Percentiles rank a stretch among this genome's conserved stretches.
Conservation (phyloP, 2,797 vertebrate genomes). For the Phalanger gymnotis region DNA sequence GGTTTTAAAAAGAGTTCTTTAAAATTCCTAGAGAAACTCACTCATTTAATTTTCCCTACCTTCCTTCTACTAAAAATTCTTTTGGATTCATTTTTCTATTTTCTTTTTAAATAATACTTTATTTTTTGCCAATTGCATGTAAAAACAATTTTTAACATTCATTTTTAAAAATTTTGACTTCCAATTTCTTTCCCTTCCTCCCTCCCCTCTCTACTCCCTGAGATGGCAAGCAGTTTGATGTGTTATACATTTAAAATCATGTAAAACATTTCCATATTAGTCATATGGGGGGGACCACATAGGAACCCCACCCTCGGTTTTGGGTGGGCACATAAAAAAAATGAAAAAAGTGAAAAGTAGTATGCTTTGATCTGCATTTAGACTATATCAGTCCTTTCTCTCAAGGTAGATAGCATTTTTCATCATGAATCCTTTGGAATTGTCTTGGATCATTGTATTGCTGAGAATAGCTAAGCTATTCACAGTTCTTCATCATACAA, state of each 20-base stretch:
- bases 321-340: background rate
- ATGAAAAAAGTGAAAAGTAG: background rate
- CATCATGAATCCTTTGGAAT: background rate
- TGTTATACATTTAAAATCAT: background rate
- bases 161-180: background rate
- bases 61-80: slow-evolving; percentile 62
- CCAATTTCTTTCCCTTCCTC: background rate
- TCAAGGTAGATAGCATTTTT: background rate
- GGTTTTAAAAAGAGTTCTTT: slow-evolving; percentile 23
- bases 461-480: background rate
- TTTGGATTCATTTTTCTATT: slow-evolving; percentile 64
- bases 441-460: background rate
- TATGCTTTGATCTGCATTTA: background rate
- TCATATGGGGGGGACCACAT: background rate
- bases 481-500: background rate
- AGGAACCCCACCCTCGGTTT: background rate
- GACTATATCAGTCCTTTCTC: background rate
- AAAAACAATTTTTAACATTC: background rate
- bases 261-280: background rate
- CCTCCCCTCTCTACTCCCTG: background rate
- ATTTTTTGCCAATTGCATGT: background rate
- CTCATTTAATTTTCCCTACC: slow-evolving; percentile 58
- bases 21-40: slow-evolving; percentile 62
- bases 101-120: background rate
- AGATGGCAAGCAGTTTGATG: background rate